Evolutionary conservation across 2,888 invertebrate species (phyloP).

Genomic region (Piscicola geometra): DNA sequence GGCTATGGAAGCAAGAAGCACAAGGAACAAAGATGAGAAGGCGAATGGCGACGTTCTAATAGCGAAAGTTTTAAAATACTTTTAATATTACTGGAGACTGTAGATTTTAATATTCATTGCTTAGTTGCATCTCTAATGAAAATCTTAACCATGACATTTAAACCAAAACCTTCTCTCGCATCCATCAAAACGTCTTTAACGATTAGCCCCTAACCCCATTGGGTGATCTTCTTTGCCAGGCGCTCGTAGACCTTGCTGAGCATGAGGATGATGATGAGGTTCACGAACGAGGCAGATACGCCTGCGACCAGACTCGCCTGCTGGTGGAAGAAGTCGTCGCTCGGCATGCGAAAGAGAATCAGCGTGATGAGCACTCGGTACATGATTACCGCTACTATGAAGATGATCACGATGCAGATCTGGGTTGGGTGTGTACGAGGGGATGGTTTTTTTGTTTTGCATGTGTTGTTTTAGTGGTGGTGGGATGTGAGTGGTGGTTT

Average conservation of each 20-base stretch:
- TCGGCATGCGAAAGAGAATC: slow-evolving; percentile 46
- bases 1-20: background rate
- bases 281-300: slow-evolving; percentile 60
- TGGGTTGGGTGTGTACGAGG: slow-evolving; percentile 45
- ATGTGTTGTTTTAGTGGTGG: too few relatives aligned
- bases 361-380: slow-evolving; percentile 61
- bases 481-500: too few relatives aligned
- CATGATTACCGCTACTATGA: slow-evolving; percentile 62
- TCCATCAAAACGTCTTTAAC: too few relatives aligned
- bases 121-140: too few relatives aligned
- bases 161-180: too few relatives aligned
- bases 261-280: slow-evolving; percentile 61
- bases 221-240: slow-evolving; percentile 60
- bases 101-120: too few relatives aligned
- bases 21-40: background rate
- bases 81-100: too few relatives aligned
- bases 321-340: slow-evolving; percentile 47
- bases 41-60: background rate
- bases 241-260: slow-evolving; percentile 61
- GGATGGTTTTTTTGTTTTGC: too few relatives aligned
- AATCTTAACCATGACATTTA: too few relatives aligned
- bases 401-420: slow-evolving; percentile 61
- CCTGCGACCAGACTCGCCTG: slow-evolving; percentile 59
- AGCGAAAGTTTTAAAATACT: too few relatives aligned
- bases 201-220: slow-evolving; percentile 59